These are phyloP conservation scores for Chiloscyllium punctatum DNA, from an alignment of 2,797 vertebrate genomes.

Conservation along the genomic window DNA sequence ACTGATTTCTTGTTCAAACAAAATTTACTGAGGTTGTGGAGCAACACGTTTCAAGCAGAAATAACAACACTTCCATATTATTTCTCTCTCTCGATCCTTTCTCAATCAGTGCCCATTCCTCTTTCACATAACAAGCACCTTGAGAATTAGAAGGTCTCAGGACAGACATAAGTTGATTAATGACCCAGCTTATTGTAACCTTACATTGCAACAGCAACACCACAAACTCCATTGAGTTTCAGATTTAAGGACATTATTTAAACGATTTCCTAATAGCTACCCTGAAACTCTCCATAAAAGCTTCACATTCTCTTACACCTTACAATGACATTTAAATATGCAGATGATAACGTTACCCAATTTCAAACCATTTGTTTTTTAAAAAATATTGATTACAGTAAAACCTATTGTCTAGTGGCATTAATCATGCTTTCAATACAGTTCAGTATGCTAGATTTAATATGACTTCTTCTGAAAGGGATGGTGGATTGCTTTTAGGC, in stretches of 20 bases:
- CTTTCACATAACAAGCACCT: constrained; percentile 7
- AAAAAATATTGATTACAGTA: neutral
- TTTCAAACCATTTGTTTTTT: neutral
- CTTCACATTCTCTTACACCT: neutral
- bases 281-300: neutral
- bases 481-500: neutral
- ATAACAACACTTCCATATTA: constrained; percentile 38
- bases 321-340: too few relatives aligned
- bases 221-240: neutral
- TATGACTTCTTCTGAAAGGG: neutral
- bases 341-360: neutral
- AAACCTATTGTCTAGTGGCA: neutral
- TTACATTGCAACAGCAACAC: neutral
- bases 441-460: neutral
- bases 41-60: constrained; percentile 34
- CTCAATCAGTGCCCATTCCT: neutral
- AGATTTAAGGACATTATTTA: neutral
- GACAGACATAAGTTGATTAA: constrained; percentile 33
- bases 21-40: neutral
- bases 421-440: too few relatives aligned
- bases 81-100: constrained; percentile 5
- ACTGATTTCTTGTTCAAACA: neutral
- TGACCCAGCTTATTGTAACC: constrained; percentile 31
- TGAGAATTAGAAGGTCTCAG: constrained; percentile 36
- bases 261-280: neutral